Conservation (phyloP, 2,113 vertebrate species). For the Syngnathus typhle region DNA sequence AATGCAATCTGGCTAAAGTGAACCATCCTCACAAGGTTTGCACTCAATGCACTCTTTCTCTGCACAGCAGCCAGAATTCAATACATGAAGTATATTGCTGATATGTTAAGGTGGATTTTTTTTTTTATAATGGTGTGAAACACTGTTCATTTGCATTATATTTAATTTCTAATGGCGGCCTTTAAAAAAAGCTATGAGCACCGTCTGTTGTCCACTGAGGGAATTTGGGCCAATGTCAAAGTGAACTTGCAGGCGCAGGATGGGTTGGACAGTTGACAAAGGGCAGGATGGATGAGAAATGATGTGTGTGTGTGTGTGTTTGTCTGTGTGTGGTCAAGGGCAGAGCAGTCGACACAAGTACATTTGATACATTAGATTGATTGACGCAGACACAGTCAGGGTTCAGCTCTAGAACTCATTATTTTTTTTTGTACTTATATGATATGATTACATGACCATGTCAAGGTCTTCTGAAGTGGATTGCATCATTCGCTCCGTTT, state of each 20-base stretch:
- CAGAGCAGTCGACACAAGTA: constrained; percentile 3
- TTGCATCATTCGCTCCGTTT: no score
- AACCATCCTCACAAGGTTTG: constrained; percentile 3
- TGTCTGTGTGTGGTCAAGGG: constrained; percentile 15
- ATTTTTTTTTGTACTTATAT: neutral
- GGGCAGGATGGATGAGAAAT: neutral
- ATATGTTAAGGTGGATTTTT: neutral
- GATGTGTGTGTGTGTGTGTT: neutral
- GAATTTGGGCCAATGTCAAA: constrained; percentile 25
- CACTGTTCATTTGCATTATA: neutral
- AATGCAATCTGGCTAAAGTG: constrained; percentile 13
- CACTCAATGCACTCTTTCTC: neutral
- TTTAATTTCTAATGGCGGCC: constrained; percentile 11
- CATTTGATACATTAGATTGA: constrained; percentile 5
- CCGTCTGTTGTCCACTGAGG: constrained; percentile 5
- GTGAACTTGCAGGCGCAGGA: constrained; percentile 10
- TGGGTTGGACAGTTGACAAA: constrained; percentile 7
- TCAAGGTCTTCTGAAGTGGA: no score
- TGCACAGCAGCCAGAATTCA: neutral
- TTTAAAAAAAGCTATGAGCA: constrained; percentile 3
- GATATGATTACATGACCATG: neutral
- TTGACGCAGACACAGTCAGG: neutral
- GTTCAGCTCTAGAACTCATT: neutral
- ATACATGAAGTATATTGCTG: no score
- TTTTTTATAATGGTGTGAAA: no score